Conservation (phyloP, 1,140 invertebrate genomes). For the Linepithema humile region DNA sequence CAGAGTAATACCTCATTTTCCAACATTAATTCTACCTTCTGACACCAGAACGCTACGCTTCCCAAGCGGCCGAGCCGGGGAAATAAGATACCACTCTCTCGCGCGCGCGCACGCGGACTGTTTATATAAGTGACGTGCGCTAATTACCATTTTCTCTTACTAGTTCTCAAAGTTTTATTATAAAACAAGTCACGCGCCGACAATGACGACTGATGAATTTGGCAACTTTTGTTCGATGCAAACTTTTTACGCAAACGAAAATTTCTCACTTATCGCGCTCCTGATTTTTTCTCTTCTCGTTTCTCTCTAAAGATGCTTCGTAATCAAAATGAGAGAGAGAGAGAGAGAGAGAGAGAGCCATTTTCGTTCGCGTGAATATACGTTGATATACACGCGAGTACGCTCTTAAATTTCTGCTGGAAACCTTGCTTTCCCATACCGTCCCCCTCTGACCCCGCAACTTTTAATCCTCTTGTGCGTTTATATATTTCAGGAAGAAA, state of each 20-base stretch:
- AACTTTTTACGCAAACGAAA: not conserved
- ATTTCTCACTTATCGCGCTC: not conserved
- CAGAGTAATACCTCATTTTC: slow-evolving; percentile 41
- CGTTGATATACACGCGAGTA: slow-evolving; percentile 14
- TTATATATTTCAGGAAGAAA: slow-evolving; percentile 21
- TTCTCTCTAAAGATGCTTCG: not conserved
- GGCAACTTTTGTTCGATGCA: too few species aligned
- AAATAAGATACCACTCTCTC: slow-evolving; percentile 15
- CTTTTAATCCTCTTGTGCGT: slow-evolving; percentile 31
- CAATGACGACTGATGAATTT: not conserved
- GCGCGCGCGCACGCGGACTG: not conserved
- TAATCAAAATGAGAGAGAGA: not conserved
- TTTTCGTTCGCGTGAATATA: not conserved
- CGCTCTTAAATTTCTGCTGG: slow-evolving; percentile 12
- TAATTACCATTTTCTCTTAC: slow-evolving; percentile 1
- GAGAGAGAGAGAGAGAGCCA: not conserved
- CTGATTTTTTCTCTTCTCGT: not conserved
- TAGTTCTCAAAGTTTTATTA: slow-evolving; percentile 3
- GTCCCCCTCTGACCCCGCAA: too few species aligned
- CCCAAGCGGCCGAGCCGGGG: not conserved
- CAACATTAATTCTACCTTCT: slow-evolving; percentile 29
- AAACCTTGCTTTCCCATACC: not conserved
- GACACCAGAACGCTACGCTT: slow-evolving; percentile 15
- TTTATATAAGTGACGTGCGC: not conserved
- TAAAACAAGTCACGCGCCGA: not conserved